Evolutionary conservation across 2,797 vertebrate genomes (phyloP).

Genomic region (Silurus aristotelis): DNA sequence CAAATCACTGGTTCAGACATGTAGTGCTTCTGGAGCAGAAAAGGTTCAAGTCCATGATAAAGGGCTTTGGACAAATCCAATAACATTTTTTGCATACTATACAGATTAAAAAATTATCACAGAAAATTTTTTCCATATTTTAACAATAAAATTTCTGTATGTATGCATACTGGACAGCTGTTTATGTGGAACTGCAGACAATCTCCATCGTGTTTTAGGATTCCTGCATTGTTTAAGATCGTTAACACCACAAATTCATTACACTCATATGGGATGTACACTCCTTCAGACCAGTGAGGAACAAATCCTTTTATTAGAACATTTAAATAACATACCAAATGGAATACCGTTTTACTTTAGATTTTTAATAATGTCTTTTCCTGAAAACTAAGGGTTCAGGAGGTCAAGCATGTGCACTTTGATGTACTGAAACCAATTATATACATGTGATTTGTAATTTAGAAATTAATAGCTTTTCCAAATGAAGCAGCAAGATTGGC

Average conservation of each 20-base stretch:
- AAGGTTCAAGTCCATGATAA: not conserved
- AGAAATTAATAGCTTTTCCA: slow-evolving; percentile 98
- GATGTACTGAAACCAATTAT: slow-evolving; percentile 45
- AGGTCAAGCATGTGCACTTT: slow-evolving; percentile 29
- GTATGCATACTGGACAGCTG: not conserved
- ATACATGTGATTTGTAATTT: slow-evolving; percentile 62
- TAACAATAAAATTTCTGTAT: not conserved
- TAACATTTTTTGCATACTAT: not conserved
- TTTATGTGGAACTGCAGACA: no score
- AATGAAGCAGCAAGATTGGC: slow-evolving; percentile 96
- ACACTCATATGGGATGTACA: not conserved
- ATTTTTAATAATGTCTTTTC: slow-evolving; percentile 34
- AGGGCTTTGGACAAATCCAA: not conserved
- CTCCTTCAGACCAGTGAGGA: slow-evolving; percentile 13
- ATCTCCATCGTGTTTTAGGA: not conserved
- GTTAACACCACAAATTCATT: not conserved
- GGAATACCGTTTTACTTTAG: slow-evolving; percentile 49
- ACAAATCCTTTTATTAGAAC: slow-evolving; percentile 62
- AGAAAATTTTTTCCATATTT: no score
- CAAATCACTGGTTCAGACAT: no score
- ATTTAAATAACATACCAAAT: slow-evolving; percentile 73
- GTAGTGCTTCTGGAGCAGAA: not conserved
- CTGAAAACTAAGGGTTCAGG: slow-evolving; percentile 18
- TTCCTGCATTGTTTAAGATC: not conserved
- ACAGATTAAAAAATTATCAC: not conserved